Percentiles rank a stretch among this genome's conserved stretches.
Evolutionary conservation across 1,140 invertebrate species (phyloP).

Genomic region (Halesus radiatus): DNA sequence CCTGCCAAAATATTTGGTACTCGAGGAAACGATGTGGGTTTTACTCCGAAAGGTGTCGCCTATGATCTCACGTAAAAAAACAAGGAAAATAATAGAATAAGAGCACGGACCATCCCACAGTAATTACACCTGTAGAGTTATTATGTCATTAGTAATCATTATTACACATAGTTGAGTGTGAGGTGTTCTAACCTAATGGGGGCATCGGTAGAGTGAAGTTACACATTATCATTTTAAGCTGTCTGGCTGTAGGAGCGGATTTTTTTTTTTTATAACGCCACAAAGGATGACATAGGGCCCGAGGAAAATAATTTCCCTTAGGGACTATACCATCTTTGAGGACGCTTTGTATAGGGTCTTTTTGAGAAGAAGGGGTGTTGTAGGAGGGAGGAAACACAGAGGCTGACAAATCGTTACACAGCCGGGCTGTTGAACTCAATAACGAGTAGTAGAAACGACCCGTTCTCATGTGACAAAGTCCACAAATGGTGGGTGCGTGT

Average conservation of each 20-base stretch:
- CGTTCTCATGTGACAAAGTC: too few species aligned
- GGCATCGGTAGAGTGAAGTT: neutral
- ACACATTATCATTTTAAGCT: neutral
- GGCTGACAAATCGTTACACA: too few species aligned
- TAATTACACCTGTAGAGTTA: constrained; percentile 8
- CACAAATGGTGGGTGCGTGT: too few species aligned
- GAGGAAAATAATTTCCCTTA: too few species aligned
- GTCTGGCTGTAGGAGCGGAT: neutral
- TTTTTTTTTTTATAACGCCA: neutral
- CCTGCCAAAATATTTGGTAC: neutral
- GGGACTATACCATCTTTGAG: too few species aligned
- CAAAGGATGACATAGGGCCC: too few species aligned
- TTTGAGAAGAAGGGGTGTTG: too few species aligned
- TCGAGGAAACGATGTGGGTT: constrained; percentile 5
- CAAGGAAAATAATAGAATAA: constrained; percentile 6
- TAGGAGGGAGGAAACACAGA: too few species aligned
- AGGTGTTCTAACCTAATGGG: constrained; percentile 19
- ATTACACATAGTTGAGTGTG: neutral
- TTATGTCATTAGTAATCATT: neutral
- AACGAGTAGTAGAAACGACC: too few species aligned
- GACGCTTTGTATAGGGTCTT: too few species aligned
- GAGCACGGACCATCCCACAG: constrained; percentile 22
- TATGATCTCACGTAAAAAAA: constrained; percentile 26
- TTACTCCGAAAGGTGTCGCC: constrained; percentile 10
- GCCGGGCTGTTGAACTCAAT: too few species aligned